Conservation (phyloP, 2,888 invertebrate genomes). For the Drosophila anomelani region DNA sequence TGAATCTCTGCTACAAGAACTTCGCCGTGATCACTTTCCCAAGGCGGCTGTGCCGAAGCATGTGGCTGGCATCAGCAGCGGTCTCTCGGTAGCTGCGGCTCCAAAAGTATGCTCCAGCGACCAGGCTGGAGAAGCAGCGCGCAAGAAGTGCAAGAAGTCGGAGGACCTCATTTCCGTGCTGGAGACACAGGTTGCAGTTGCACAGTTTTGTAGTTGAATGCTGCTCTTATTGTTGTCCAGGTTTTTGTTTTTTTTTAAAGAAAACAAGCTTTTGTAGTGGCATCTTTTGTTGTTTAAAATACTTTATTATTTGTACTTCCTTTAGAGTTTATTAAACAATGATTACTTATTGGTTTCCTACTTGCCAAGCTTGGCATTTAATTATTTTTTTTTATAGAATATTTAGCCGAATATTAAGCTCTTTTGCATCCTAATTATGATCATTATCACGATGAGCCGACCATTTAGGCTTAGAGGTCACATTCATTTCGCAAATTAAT, state of each 20-base stretch:
- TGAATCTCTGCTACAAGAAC: slow-evolving; percentile 92
- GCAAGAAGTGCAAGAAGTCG: slow-evolving; percentile 78
- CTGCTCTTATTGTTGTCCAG: not conserved
- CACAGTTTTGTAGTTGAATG: not conserved
- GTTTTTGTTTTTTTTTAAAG: not conserved
- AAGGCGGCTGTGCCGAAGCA: slow-evolving; percentile 79
- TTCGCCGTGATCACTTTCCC: slow-evolving; percentile 87
- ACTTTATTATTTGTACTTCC: not conserved
- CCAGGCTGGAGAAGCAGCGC: slow-evolving; percentile 80
- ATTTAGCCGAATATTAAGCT: slow-evolving; percentile 4
- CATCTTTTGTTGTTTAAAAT: slow-evolving; percentile 1
- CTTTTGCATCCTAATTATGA: slow-evolving; percentile 31
- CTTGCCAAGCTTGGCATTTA: not conserved
- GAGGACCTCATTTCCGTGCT: slow-evolving; percentile 83
- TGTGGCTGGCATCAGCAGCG: slow-evolving; percentile 62
- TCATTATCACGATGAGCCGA: slow-evolving; percentile 16
- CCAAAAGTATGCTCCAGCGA: slow-evolving; percentile 22
- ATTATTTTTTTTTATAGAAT: not conserved
- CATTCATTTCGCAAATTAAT: slow-evolving; percentile 17
- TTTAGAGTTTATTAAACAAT: not conserved
- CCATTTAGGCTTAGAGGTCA: slow-evolving; percentile 29
- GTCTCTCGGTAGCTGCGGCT: not conserved
- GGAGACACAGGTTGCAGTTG: slow-evolving; percentile 78
- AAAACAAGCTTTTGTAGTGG: not conserved
- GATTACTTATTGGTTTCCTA: not conserved